Conservation (phyloP, 53 echinoderm and acorn worm species). For the Zoroaster sp. region DNA sequence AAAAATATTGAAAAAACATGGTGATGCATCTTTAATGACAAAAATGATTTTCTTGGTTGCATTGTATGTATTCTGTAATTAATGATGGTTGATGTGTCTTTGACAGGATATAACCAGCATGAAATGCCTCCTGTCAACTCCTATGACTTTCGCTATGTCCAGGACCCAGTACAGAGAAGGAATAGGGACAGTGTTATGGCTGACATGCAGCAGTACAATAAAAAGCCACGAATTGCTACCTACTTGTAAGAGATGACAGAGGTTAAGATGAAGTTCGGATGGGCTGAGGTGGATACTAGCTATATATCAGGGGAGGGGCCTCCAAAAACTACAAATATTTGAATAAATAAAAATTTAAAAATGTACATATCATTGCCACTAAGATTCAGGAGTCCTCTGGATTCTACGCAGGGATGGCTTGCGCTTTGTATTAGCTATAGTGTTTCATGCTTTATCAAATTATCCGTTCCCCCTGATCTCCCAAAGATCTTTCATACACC, state of each 20-base stretch:
- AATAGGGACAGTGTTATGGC: background rate
- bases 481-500: too few relatives aligned
- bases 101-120: background rate
- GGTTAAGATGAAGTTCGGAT: too few relatives aligned
- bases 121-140: background rate
- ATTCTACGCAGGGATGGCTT: too few relatives aligned
- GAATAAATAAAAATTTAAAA: too few relatives aligned
- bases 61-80: background rate
- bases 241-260: slow-evolving; percentile 29
- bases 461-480: too few relatives aligned
- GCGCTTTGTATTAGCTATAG: too few relatives aligned
- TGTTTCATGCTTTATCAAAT: too few relatives aligned
- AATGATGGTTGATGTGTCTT: background rate
- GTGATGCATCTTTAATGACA: background rate
- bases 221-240: background rate
- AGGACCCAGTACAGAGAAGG: slow-evolving; percentile 15
- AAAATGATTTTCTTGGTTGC: background rate
- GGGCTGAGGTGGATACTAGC: too few relatives aligned
- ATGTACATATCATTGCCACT: too few relatives aligned
- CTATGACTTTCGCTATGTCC: background rate
- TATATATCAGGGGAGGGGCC: too few relatives aligned
- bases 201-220: slow-evolving; percentile 23
- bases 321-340: too few relatives aligned
- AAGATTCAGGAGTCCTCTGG: too few relatives aligned
- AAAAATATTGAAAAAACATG: background rate